These are phyloP conservation scores for Monopterus albus DNA, from an alignment of 2,113 vertebrate species.

Conservation along the genomic window DNA sequence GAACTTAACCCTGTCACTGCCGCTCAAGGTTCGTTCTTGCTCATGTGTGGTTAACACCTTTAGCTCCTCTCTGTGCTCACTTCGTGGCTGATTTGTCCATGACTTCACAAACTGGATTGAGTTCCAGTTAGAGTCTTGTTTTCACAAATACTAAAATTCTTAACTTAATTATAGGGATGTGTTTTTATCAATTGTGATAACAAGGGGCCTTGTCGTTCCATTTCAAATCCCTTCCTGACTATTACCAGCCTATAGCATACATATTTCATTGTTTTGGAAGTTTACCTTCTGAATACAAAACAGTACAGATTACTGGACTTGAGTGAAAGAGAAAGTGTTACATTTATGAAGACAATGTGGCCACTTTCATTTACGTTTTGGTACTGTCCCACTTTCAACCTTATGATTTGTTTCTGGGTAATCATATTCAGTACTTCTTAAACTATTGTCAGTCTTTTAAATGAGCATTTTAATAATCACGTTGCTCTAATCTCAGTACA, in stretches of 20 bases:
- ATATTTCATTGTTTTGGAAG: conserved; percentile 45
- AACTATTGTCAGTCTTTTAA: conserved; percentile 2
- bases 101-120: conserved; percentile 29
- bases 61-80: conserved; percentile 7
- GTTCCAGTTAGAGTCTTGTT: conserved; percentile 49
- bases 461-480: conserved; percentile 1
- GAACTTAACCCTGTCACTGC: background rate
- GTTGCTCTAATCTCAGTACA: conserved; percentile 23
- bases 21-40: background rate
- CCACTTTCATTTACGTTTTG: background rate
- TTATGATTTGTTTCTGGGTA: conserved; percentile 12
- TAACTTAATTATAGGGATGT: conserved; percentile 67
- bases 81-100: conserved; percentile 4
- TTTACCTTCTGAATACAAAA: conserved; percentile 56
- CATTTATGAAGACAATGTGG: background rate
- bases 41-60: background rate
- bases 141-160: conserved; percentile 63
- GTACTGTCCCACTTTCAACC: background rate
- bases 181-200: conserved; percentile 68
- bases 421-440: background rate
- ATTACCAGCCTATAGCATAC: conserved; percentile 41
- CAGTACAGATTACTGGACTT: conserved; percentile 30
- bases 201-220: conserved; percentile 60
- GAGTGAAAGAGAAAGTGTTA: conserved; percentile 39
- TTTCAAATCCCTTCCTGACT: conserved; percentile 60